These are phyloP conservation scores for Uloborus diversus DNA, from an alignment of 1,140 invertebrate genomes.

Conservation along the genomic window DNA sequence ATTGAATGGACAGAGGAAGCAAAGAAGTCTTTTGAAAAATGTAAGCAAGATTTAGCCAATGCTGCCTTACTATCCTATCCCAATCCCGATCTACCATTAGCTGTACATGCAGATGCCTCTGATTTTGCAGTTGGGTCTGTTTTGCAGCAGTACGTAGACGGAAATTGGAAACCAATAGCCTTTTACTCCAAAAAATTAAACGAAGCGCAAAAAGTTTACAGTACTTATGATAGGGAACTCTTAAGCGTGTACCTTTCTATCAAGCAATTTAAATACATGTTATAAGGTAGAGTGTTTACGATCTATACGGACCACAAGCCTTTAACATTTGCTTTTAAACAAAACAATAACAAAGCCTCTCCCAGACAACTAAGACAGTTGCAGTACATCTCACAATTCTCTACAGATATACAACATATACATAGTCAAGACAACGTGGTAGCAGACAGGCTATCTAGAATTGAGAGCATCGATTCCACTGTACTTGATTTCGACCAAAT, in stretches of 20 bases:
- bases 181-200: constrained; percentile 57
- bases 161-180: constrained; percentile 41
- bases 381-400: constrained; percentile 62
- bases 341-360: constrained; percentile 13
- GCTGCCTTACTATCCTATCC: constrained; percentile 35
- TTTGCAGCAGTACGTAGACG: constrained; percentile 26
- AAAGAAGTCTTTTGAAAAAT: constrained; percentile 62
- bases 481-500: background rate
- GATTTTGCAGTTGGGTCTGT: constrained; percentile 42
- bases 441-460: background rate
- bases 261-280: constrained; percentile 60
- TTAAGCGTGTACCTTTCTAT: constrained; percentile 60
- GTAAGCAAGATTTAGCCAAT: constrained; percentile 62
- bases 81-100: constrained; percentile 11
- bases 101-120: constrained; percentile 51
- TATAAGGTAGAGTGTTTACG: constrained; percentile 61
- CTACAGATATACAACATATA: constrained; percentile 35
- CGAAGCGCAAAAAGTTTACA: constrained; percentile 47
- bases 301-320: constrained; percentile 62
- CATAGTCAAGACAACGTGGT: background rate
- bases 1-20: constrained; percentile 57
- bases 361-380: constrained; percentile 59
- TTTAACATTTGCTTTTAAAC: constrained; percentile 58
- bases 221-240: constrained; percentile 60
- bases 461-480: background rate